Evolutionary conservation across 2,888 invertebrate species (phyloP), one percentile per base, ranked within the genome.

Genomic region (Trichogramma dendrolimi): DNA sequence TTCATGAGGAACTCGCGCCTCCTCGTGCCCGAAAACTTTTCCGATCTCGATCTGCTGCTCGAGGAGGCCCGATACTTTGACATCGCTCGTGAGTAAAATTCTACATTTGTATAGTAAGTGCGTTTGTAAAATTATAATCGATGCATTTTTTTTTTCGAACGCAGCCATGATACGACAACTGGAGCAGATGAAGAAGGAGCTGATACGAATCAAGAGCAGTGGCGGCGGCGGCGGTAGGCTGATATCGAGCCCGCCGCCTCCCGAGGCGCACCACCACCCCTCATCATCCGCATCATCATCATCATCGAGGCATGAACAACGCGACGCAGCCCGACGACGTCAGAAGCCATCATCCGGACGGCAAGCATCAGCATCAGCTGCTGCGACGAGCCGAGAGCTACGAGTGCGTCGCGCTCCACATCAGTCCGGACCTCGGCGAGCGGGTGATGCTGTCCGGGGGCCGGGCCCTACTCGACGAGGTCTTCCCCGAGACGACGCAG

Each of bases 31-130:
- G 88, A 89, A 39, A 88, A 92, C 78, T 97, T 96, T 80, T 84
- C 87, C 41, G 91, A 95, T 76, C 80, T 92, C 68, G 95, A 96
- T 73, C 84, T 96, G 68, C 83, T 97, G 56, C 79, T 94, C 51
- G 93, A 94, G 74, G 97, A 97, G 80, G 95, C 95, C 0, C 85
- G 87, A 70, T 96, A 90, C 80, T 96, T 94, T 76, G 94, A 95
- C 74, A 87, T 96, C 66, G 86, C 87, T 67, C 89, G 93, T 94
- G 80, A 88, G 91, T 86, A 66, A 59, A 6, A n/a, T 10, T n/a
- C n/a, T n/a, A n/a, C n/a, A 6, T 48, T 48, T 48, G n/a, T n/a
- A 2, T 50, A 50, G 39, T 27, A 7, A 27, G 6, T 5, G 6
- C 27, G 40, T 10, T 50, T 50, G 38, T 57, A 42, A 39, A 57